Evolutionary conservation across 2,113 vertebrate genomes (phyloP).

Genomic region (Phodopus roborovskii): DNA sequence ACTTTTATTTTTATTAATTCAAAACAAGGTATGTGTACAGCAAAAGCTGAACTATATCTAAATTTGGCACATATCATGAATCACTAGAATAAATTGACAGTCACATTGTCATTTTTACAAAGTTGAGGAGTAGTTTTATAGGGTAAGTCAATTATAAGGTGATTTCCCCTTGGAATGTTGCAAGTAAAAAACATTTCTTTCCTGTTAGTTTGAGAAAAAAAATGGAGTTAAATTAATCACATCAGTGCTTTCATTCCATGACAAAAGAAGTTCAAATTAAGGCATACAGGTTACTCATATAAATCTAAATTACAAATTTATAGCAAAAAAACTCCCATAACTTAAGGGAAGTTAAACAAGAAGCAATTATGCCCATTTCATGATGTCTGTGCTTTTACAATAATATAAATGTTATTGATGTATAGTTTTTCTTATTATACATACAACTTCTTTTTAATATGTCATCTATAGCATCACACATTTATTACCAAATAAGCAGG

Average conservation of each 20-base stretch:
- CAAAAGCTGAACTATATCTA: conserved; percentile 65
- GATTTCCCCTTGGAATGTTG: conserved; percentile 48
- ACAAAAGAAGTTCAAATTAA: conserved; percentile 29
- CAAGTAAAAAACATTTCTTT: conserved; percentile 52
- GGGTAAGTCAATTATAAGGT: conserved; percentile 57
- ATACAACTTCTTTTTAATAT: not conserved
- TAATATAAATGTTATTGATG: not conserved
- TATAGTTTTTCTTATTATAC: not conserved
- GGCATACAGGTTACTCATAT: not conserved
- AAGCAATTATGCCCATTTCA: conserved; percentile 13
- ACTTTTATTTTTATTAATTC: conserved; percentile 76
- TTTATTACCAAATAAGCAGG: not conserved
- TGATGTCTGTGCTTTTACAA: not conserved
- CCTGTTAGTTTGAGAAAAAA: conserved; percentile 35
- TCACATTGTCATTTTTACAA: conserved; percentile 65
- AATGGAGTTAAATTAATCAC: conserved; percentile 11
- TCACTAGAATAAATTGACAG: conserved; percentile 70
- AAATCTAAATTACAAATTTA: conserved; percentile 20
- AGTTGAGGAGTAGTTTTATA: conserved; percentile 54
- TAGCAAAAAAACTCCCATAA: not conserved
- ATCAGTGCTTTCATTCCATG: conserved; percentile 8
- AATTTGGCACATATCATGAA: conserved; percentile 74
- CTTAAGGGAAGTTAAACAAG: conserved; percentile 27
- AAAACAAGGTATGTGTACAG: conserved; percentile 67
- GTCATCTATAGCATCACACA: not conserved